Evolutionary conservation across 2,113 vertebrate species (phyloP).

Genomic region (Sphyrna mokarran): DNA sequence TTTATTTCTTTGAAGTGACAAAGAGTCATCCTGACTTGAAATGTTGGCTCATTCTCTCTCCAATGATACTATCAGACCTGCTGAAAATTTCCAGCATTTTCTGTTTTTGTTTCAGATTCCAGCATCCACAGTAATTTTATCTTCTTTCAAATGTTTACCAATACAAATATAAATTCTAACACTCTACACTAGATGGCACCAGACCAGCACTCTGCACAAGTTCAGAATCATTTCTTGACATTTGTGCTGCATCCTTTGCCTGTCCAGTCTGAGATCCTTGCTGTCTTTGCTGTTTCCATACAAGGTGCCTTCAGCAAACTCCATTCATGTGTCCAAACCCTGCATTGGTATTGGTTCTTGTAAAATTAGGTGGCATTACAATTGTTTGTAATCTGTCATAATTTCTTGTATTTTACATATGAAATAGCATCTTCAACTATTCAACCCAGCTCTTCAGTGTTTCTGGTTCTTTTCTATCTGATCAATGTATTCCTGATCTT

Average conservation of each 20-base stretch:
- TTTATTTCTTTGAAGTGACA: too few relatives aligned
- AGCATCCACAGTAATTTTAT: too few relatives aligned
- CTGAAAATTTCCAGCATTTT: too few relatives aligned
- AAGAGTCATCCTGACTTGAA: too few relatives aligned
- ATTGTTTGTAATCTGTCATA: neutral
- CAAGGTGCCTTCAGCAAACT: neutral
- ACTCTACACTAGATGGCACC: neutral
- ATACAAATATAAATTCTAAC: too few relatives aligned
- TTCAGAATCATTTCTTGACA: neutral
- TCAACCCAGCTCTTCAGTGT: neutral
- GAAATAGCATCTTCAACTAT: neutral
- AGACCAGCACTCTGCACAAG: neutral
- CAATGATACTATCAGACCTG: too few relatives aligned
- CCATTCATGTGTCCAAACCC: neutral
- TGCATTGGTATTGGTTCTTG: neutral
- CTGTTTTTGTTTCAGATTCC: too few relatives aligned
- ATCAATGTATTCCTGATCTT: neutral
- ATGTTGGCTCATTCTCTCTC: too few relatives aligned
- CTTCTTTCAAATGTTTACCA: too few relatives aligned
- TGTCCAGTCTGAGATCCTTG: neutral
- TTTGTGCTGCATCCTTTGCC: neutral
- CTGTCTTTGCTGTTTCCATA: neutral
- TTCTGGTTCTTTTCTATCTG: neutral
- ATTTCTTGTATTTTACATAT: neutral
- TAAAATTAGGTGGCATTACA: neutral